Percentiles rank a stretch among this genome's conserved stretches.
These are phyloP conservation scores for Pholis gunnellus DNA, from an alignment of 2,113 vertebrate species.

Conservation along the genomic window DNA sequence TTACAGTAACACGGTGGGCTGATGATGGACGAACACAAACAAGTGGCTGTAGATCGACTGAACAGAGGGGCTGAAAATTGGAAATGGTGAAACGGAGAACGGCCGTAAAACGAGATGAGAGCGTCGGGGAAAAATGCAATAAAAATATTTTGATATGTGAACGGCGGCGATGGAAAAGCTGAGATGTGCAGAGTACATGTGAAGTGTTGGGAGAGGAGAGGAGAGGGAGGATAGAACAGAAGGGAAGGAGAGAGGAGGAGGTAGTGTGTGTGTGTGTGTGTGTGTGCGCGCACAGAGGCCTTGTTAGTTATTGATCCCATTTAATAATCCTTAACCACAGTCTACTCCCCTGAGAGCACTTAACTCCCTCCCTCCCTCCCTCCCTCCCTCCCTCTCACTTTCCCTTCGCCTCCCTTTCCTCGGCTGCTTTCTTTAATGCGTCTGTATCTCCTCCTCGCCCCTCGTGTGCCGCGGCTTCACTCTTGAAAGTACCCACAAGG, in stretches of 20 bases:
- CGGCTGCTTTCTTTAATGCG: conserved; percentile 4
- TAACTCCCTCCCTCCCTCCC: conserved; percentile 58
- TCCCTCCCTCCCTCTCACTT: conserved; percentile 10
- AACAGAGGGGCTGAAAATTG: conserved; percentile 32
- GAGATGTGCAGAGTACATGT: conserved; percentile 12
- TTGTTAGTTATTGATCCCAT: conserved; percentile 84
- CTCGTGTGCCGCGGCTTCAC: background rate
- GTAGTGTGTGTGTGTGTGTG: conserved; percentile 8
- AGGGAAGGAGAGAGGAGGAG: background rate
- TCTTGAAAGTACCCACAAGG: conserved; percentile 36
- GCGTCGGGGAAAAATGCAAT: conserved; percentile 18
- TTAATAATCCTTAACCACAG: conserved; percentile 82
- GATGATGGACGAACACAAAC: conserved; percentile 32
- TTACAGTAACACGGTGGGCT: conserved; percentile 1
- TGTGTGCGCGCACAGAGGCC: conserved; percentile 36
- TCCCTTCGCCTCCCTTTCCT: conserved; percentile 16
- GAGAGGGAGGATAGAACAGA: conserved; percentile 9
- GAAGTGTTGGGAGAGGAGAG: conserved; percentile 5
- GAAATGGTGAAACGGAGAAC: conserved; percentile 31
- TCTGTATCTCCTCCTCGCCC: conserved; percentile 26
- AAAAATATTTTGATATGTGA: background rate
- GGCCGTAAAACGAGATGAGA: conserved; percentile 21
- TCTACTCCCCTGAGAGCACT: conserved; percentile 79
- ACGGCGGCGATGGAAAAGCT: background rate
- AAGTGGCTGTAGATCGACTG: conserved; percentile 20